Base-by-base conservation (phyloP, 2,888 invertebrate species). In the Pammene fasciana region DNA sequence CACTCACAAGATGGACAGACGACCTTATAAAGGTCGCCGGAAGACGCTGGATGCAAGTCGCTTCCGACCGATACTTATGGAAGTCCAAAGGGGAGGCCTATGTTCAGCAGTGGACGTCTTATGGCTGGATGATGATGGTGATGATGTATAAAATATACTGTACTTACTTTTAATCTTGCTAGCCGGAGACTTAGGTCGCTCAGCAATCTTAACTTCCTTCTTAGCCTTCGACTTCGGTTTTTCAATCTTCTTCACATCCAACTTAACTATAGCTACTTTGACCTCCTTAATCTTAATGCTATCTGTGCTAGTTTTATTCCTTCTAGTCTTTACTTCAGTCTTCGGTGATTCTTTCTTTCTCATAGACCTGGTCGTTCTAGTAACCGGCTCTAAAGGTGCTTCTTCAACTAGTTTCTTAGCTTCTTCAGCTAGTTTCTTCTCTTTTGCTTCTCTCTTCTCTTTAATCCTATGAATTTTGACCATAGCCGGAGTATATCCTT, bases 401-500 rank as follows among this genome's bases (percentile, higher is more conserved):
- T 75, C 73, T 16, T 67, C 56, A 65, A 71, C 75, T 67, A 79
- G 78, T 74, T 86, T 88, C 7, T 80, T 74, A 1, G 81, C 81
- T 26, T 88, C 87, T n/a, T n/a, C 11, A 78, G 86, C 72, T n/a
- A n/a, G n/a, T n/a, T n/a, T n/a, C n/a, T n/a, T n/a, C n/a, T 93
- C 92, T 55, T 87, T 86, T 10, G 86, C 86, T 76, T 91, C 87
- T 48, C 91, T 79, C 73, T 93, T 93, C 71, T 91, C 87, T 82
- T 92, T 94, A 66, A 86, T 84, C 76, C 79, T 87, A 72, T 93
- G 82, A 0, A 94, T 86, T 78, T 84, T 89, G 68, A 94, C 86
- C 94, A 94, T 94, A 0, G 93, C 94, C 56, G 94, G 91, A 0
- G 94, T 94, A 72, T 94, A 94, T 0, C 92, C 91, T 75, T 85